Evolutionary conservation across 2,888 invertebrate species (phyloP), one percentile per base, ranked within the genome.

Genomic region (Elgonia sp.): DNA sequence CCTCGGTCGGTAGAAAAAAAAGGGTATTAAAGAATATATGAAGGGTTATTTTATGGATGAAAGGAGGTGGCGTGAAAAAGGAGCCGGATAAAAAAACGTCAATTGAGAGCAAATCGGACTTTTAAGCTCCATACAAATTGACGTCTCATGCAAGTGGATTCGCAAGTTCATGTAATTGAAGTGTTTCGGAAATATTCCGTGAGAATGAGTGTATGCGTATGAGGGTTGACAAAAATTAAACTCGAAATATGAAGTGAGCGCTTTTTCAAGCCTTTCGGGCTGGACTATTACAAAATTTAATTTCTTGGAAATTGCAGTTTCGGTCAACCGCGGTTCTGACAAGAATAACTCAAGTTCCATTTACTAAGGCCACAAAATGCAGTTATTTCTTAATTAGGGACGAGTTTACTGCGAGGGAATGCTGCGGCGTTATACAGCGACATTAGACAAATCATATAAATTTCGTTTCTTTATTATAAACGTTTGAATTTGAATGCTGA

Each of bases 311-410:
- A 73, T 65, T 73, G 20, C 42, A 57, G 75, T 67, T 76, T 50
- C 60, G 83, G 83, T 83, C 83, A 69, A 76, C 83, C 83, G 39
- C 83, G n/a, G 50, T 55, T 82, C 83, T 75, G 75, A 69, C 55
- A 83, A 83, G 75, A 76, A 83, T 83, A 75, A 83, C 83, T 83
- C 83, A 83, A 83, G 69, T 76, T 84, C 76, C 76, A 84, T 70
- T 84, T 76, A 65, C 53, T 53, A 29, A 62, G 53, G 62, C 84
- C 70, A 53, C 69, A 63, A 70, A 69, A 75, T 53, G 76, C 70
- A 84, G 76, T 84, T 76, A 76, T 84, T 84, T 69, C 84, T 84
- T 76, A 84, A 84, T 84, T 84, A 84, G 82, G 73, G 67, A 69
- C 75, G 76, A 69, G 18, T 73, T 60, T 62, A 76, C 65, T 50